Conservation (phyloP, 2,797 vertebrate genomes). For the Characodon lateralis region DNA sequence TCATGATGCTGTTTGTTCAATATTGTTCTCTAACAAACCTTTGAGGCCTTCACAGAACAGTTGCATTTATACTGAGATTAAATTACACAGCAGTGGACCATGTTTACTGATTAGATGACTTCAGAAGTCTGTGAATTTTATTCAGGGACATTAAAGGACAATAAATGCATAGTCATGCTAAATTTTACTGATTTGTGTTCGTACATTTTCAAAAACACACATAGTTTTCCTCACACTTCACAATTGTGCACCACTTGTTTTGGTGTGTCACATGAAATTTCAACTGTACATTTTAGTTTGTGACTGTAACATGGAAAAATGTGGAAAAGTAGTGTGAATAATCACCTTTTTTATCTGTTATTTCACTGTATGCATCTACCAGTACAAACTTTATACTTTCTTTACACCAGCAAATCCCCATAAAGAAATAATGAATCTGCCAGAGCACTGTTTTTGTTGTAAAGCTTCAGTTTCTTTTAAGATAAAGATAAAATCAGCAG, state of each 20-base stretch:
- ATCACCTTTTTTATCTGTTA: neutral
- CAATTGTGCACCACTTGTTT: neutral
- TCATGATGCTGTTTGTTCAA: neutral
- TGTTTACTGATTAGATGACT: neutral
- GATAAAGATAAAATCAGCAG: neutral
- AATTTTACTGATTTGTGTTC: neutral
- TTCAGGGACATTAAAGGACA: neutral
- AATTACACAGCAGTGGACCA: neutral
- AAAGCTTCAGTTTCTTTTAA: neutral
- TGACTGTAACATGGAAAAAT: neutral
- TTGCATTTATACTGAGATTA: neutral
- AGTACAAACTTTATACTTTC: neutral
- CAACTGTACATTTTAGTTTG: neutral
- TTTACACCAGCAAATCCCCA: neutral
- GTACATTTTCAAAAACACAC: neutral
- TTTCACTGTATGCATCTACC: neutral
- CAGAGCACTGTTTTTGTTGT: neutral
- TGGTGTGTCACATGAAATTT: neutral
- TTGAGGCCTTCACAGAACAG: neutral
- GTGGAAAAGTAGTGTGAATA: neutral
- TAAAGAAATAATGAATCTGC: neutral
- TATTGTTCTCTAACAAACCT: neutral
- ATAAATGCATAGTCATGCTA: neutral
- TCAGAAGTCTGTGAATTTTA: neutral
- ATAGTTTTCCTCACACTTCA: neutral